Conservation (phyloP, 2,888 invertebrate species). For the Troides oblongomaculatus region DNA sequence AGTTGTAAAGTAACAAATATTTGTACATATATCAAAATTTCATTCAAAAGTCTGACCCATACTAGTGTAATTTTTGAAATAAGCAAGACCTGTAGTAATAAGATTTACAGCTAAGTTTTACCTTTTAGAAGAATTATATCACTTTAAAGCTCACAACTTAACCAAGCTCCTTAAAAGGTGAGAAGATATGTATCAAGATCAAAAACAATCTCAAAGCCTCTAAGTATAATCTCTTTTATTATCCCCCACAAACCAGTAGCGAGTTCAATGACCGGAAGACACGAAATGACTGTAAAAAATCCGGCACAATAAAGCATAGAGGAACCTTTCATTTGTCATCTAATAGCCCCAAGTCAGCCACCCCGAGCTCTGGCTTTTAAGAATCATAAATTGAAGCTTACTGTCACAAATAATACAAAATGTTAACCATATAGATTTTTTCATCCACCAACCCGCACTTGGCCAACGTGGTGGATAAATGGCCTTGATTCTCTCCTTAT, state of each 20-base stretch:
- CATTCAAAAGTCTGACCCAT: too few species aligned
- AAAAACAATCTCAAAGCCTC: constrained; percentile 52
- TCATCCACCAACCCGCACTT: too few species aligned
- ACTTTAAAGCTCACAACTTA: constrained; percentile 26
- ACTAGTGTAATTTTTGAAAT: too few species aligned
- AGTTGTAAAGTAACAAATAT: too few species aligned
- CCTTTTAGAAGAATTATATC: constrained; percentile 17
- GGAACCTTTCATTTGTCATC: constrained; percentile 71
- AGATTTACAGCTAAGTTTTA: background rate
- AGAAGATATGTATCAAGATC: constrained; percentile 54
- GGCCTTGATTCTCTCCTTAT: too few species aligned
- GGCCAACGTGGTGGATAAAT: too few species aligned
- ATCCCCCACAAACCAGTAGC: constrained; percentile 64
- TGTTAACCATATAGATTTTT: constrained; percentile 61
- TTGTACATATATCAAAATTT: too few species aligned
- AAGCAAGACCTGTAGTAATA: background rate
- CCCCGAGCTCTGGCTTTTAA: constrained; percentile 55
- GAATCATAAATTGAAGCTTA: constrained; percentile 67
- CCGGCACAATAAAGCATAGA: constrained; percentile 64
- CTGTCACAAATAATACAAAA: constrained; percentile 57
- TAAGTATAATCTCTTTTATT: constrained; percentile 48
- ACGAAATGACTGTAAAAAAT: constrained; percentile 59
- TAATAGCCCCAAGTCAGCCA: constrained; percentile 52
- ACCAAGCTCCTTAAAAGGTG: constrained; percentile 50
- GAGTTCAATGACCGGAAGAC: constrained; percentile 61